Evolutionary conservation across 2,888 invertebrate species (phyloP).

Genomic region (Drosophila pseudotalamancana): DNA sequence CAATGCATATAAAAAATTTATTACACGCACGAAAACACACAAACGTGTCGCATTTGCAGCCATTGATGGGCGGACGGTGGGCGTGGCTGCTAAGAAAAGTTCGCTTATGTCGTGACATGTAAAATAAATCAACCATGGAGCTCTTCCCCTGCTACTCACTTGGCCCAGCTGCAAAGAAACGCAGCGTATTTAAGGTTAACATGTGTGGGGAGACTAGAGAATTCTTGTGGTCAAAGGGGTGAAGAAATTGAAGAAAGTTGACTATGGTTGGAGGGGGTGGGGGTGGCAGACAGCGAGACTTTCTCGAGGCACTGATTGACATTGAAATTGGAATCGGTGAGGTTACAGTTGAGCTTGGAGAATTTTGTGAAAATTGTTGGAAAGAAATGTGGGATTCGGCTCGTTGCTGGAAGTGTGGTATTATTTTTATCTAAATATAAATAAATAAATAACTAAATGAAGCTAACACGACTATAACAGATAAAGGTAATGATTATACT

Average conservation of each 20-base stretch:
- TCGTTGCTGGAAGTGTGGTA: neutral
- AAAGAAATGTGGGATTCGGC: neutral
- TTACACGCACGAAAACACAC: conserved; percentile 80
- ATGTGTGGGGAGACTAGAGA: conserved; percentile 23
- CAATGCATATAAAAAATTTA: conserved; percentile 73
- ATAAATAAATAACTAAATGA: no score
- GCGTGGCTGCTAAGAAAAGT: conserved; percentile 60
- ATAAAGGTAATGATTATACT: no score
- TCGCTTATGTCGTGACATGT: conserved; percentile 77
- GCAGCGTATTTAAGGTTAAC: conserved; percentile 46
- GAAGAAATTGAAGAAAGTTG: neutral
- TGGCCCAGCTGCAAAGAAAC: conserved; percentile 55
- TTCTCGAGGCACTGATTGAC: conserved; percentile 51
- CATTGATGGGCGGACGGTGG: conserved; percentile 14
- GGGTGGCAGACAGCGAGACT: conserved; percentile 13
- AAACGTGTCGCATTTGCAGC: conserved; percentile 75
- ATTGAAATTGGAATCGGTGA: conserved; percentile 44
- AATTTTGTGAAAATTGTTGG: neutral
- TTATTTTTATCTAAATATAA: no score
- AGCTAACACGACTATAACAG: no score
- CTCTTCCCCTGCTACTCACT: conserved; percentile 10
- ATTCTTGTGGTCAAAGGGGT: conserved; percentile 10
- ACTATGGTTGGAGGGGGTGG: neutral
- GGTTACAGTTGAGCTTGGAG: conserved; percentile 12
- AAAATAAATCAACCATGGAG: conserved; percentile 73